Base-by-base conservation (phyloP, 35 echinoderm and acorn worm species). In the Heliocidaris tuberculata region DNA sequence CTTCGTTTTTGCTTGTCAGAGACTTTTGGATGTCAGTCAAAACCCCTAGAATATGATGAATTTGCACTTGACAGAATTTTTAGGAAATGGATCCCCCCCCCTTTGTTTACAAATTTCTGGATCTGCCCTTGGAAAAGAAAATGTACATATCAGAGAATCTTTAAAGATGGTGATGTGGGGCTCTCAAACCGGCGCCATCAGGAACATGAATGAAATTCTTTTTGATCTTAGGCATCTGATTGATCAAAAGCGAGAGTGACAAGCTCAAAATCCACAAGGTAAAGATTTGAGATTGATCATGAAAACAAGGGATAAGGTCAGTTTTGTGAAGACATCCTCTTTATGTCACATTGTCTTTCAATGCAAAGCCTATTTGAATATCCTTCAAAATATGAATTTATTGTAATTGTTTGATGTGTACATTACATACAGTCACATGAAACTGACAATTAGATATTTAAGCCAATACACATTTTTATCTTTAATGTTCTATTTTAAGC, bases 171-270 rank as follows among this genome's bases (percentile, higher is more conserved):
- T 78, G 65, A 78, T 78, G 65, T 78, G 65, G 27, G 21, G 65
- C 65, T 78, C 5, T 7, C n/a, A 24, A 78, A 78, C 65, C 65
- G 65, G 65, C 65, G 65, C 65, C 65, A n/a, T n/a, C n/a, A 24
- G 65, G 65, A 24, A 78, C 27, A 19, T 78, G 65, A 78, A 78
- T 78, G 65, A 19, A 78, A 78, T 78, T 78, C 65, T 78, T 78
- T 78, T 78, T 78, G 65, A 78, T 27, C 65, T 78, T n/a, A n/a
- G 65, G 65, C 65, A 78, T 78, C 65, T 78, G 65, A n/a, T 78
- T 78, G 27, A 78, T 78, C 65, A 78, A 78, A 78, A 78, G 65
- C 65, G 27, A 78, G 27, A 78, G 65, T n/a, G 17, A 78, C 65
- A 78, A 6, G 19, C 65, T 2, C 65, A 19, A 17, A n/a, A 19